Percentiles rank a stretch among this genome's conserved stretches.
phyloP scores from a whole-genome alignment of 2,888 invertebrate species.

The Anarsia innoxiella region DNA sequence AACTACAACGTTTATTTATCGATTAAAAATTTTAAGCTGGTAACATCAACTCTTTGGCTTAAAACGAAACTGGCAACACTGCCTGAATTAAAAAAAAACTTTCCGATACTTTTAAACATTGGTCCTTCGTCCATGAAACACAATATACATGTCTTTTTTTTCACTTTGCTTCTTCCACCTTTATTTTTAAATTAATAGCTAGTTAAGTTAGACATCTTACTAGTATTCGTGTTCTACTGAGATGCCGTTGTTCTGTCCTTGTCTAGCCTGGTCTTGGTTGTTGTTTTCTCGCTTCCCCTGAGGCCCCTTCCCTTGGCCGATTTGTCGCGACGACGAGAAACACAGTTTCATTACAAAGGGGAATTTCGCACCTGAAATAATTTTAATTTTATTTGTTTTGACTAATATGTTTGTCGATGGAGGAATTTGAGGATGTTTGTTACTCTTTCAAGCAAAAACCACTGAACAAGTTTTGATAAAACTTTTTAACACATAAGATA shows the following conservation, averaged over 20 bases:
- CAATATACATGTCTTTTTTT: slow-evolving; percentile 58
- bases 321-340: slow-evolving; percentile 86
- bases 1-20: slow-evolving; percentile 6
- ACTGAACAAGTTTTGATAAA: too few species aligned
- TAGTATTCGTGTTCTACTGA: slow-evolving; percentile 57
- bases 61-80: slow-evolving; percentile 22
- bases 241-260: slow-evolving; percentile 55
- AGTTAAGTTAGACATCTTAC: slow-evolving; percentile 37
- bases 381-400: too few species aligned
- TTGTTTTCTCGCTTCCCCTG: slow-evolving; percentile 28
- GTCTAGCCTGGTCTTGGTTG: slow-evolving; percentile 37
- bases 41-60: slow-evolving; percentile 41
- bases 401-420: too few species aligned
- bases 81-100: slow-evolving; percentile 20
- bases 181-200: slow-evolving; percentile 6
- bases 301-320: slow-evolving; percentile 68
- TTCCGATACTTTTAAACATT: slow-evolving; percentile 42
- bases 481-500: too few species aligned
- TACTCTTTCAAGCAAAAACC: too few species aligned
- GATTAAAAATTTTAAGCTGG: slow-evolving; percentile 26
- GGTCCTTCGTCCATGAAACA: slow-evolving; percentile 55
- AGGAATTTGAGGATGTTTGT: too few species aligned
- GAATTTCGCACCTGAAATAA: slow-evolving; percentile 91
- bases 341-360: slow-evolving; percentile 99
- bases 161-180: slow-evolving; percentile 15